These are phyloP conservation scores for Podarcis cretensis DNA, from an alignment of 2,113 vertebrate species.

Conservation along the genomic window DNA sequence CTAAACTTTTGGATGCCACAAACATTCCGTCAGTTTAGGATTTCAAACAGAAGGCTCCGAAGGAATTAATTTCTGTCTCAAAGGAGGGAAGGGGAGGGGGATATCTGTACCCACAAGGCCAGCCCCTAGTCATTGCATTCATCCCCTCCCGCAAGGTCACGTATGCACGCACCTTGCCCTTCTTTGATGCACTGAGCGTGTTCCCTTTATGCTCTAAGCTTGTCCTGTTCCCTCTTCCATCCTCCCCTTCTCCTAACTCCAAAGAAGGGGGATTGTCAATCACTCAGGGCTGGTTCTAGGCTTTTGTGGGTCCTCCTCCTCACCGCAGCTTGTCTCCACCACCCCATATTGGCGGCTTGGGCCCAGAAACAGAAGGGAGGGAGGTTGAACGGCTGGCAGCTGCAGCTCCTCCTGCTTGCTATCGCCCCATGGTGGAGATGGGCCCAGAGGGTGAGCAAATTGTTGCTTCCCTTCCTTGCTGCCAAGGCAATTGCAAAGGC, in stretches of 20 bases:
- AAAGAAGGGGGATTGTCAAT: background rate
- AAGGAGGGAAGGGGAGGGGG: conserved; percentile 4
- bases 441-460: background rate
- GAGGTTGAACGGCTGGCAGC: background rate
- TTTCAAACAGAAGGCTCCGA: conserved; percentile 15
- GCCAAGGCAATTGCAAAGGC: background rate
- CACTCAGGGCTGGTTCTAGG: background rate
- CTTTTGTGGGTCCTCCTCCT: background rate
- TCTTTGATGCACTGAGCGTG: background rate
- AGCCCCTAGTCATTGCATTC: background rate
- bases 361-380: background rate
- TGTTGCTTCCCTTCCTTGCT: background rate
- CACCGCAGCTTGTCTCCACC: background rate
- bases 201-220: background rate
- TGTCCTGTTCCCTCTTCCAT: too few relatives aligned
- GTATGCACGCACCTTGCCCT: background rate
- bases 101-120: background rate
- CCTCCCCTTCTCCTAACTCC: background rate
- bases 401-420: background rate
- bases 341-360: background rate
- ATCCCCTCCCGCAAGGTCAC: background rate
- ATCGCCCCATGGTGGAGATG: background rate
- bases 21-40: conserved; percentile 23
- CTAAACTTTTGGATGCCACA: conserved; percentile 16
- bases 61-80: conserved; percentile 27